Percentiles rank a stretch among this genome's conserved stretches.
Conservation (phyloP, 2,888 invertebrate genomes). For the Yponomeuta plumbellus region DNA sequence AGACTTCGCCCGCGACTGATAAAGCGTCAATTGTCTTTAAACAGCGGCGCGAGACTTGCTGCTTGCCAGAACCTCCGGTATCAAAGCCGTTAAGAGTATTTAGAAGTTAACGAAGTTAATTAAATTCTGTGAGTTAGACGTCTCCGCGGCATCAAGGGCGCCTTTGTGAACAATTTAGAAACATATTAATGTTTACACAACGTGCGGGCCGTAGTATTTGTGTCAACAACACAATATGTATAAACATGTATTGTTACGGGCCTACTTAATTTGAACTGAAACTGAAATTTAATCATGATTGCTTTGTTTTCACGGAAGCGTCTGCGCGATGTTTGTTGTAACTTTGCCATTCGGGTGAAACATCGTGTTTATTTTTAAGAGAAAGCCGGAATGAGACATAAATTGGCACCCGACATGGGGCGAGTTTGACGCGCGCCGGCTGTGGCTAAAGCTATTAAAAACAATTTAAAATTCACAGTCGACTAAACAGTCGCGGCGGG, state of each 20-base stretch:
- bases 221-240: constrained; percentile 35
- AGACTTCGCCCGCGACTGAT: constrained; percentile 44
- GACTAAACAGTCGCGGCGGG: constrained; percentile 50
- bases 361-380: neutral
- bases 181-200: constrained; percentile 67
- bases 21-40: constrained; percentile 48
- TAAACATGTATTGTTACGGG: constrained; percentile 19
- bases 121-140: constrained; percentile 69
- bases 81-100: constrained; percentile 75
- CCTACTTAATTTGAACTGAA: constrained; percentile 26
- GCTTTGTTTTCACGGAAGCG: constrained; percentile 37
- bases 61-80: constrained; percentile 45
- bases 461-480: constrained; percentile 74
- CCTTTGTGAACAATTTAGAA: constrained; percentile 67
- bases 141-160: constrained; percentile 68
- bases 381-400: constrained; percentile 22
- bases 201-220: constrained; percentile 54
- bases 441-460: constrained; percentile 56
- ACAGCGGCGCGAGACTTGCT: constrained; percentile 52
- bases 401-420: constrained; percentile 43
- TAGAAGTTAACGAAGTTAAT: constrained; percentile 76
- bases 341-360: neutral
- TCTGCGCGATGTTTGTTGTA: neutral
- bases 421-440: constrained; percentile 46
- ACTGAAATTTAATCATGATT: constrained; percentile 58